Percentiles rank a stretch among this genome's conserved stretches.
Evolutionary conservation across 2,888 invertebrate genomes (phyloP).

Genomic region (Nephrocerus scutellatus): DNA sequence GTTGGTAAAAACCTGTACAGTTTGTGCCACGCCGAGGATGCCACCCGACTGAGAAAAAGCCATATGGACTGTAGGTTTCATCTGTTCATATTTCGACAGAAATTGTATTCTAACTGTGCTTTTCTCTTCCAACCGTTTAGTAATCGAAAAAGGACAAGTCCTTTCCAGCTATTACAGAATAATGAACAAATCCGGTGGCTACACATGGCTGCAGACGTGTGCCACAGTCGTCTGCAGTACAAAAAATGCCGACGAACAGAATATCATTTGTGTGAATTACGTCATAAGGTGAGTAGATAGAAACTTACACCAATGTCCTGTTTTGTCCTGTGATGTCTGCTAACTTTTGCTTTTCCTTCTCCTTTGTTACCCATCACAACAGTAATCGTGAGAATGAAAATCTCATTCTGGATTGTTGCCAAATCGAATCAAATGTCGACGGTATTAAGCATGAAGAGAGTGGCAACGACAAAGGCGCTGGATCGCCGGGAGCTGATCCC

Average conservation of each 20-base stretch:
- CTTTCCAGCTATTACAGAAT: constrained; percentile 91
- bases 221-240: constrained; percentile 93
- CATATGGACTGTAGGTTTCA: constrained; percentile 87
- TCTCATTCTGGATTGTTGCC: constrained; percentile 89
- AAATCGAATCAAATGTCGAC: constrained; percentile 71
- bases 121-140: constrained; percentile 51
- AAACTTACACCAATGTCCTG: constrained; percentile 5
- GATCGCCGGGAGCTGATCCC: constrained; percentile 78
- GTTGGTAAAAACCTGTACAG: constrained; percentile 90
- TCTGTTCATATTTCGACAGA: neutral
- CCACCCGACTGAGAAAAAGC: constrained; percentile 85
- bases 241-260: constrained; percentile 94
- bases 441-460: constrained; percentile 77
- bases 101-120: neutral
- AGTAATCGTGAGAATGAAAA: constrained; percentile 68
- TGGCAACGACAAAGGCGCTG: constrained; percentile 69
- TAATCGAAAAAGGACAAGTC: constrained; percentile 94
- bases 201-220: constrained; percentile 94
- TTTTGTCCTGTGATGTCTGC: no score
- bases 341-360: neutral
- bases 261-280: constrained; percentile 95
- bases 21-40: constrained; percentile 93
- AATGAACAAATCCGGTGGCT: constrained; percentile 94
- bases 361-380: neutral
- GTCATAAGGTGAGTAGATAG: constrained; percentile 70